A percentile compares a stretch with the other conserved stretches of the same genome.
Conservation (phyloP, 1,140 invertebrate species). For the Lerema accius region DNA sequence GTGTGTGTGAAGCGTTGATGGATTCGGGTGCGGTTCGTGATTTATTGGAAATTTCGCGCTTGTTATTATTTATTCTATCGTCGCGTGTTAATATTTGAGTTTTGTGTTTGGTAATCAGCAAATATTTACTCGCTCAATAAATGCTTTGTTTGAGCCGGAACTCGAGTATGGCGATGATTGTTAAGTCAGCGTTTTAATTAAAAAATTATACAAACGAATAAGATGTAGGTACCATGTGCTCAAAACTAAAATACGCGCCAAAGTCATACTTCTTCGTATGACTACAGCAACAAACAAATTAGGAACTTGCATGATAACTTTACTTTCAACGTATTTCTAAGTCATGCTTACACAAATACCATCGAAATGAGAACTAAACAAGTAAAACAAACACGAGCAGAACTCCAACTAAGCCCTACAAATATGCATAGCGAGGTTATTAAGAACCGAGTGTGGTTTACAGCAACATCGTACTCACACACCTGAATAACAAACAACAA, state of each 20-base stretch:
- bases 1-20: slow-evolving; percentile 55
- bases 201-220: too few species aligned
- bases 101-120: slow-evolving; percentile 31
- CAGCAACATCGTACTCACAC: slow-evolving; percentile 6
- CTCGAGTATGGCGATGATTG: too few species aligned
- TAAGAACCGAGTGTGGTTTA: slow-evolving; percentile 20
- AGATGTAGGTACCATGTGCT: too few species aligned
- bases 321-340: background rate
- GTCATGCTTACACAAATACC: background rate
- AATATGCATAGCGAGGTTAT: background rate
- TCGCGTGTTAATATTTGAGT: slow-evolving; percentile 28
- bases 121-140: slow-evolving; percentile 29
- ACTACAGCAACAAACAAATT: too few species aligned
- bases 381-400: slow-evolving; percentile 8
- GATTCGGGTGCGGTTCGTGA: slow-evolving; percentile 45
- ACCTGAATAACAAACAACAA: slow-evolving; percentile 45
- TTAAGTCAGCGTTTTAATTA: too few species aligned
- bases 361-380: background rate
- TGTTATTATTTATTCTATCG: slow-evolving; percentile 34
- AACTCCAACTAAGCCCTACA: slow-evolving; percentile 6
- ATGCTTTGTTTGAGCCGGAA: slow-evolving; percentile 15
- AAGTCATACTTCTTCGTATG: too few species aligned
- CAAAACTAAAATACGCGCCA: too few species aligned
- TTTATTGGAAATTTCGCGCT: slow-evolving; percentile 48
- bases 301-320: too few species aligned